Percentiles rank a stretch among this genome's conserved stretches.
Conservation (phyloP, 1,140 invertebrate genomes). For the Coelopa frigida region DNA sequence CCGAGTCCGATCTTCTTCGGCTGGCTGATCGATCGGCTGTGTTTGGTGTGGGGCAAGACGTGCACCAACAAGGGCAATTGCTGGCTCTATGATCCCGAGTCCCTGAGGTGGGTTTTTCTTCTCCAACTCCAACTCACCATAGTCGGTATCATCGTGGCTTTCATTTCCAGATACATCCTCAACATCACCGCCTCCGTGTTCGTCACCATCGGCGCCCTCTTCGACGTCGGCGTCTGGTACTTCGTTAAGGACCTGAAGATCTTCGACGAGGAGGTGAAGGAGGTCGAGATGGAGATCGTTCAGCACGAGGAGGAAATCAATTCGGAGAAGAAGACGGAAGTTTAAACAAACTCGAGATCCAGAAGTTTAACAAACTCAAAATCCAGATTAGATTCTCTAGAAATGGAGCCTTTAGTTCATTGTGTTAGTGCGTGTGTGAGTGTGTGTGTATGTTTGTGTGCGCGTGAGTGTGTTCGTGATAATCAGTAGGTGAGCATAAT, state of each 20-base stretch:
- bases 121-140: not conserved
- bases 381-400: not conserved
- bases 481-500: not conserved
- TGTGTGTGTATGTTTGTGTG: constrained; percentile 9
- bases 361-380: too few species aligned
- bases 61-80: constrained; percentile 65
- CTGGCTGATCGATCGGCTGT: constrained; percentile 61
- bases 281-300: constrained; percentile 39
- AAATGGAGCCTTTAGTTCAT: not conserved
- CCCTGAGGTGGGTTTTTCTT: constrained; percentile 50
- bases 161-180: constrained; percentile 47
- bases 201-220: constrained; percentile 56
- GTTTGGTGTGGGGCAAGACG: constrained; percentile 67
- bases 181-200: constrained; percentile 62
- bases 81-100: constrained; percentile 62
- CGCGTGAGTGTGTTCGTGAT: constrained; percentile 2
- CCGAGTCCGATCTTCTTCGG: constrained; percentile 68
- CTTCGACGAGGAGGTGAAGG: constrained; percentile 58
- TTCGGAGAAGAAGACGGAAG: constrained; percentile 39
- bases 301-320: constrained; percentile 34
- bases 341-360: constrained; percentile 20
- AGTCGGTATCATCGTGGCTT: not conserved
- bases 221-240: constrained; percentile 61
- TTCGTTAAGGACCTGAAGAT: constrained; percentile 62
- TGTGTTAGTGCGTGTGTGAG: not conserved